These are phyloP conservation scores for Chaenodraco wilsoni DNA, from an alignment of 2,797 vertebrate species.

Conservation along the genomic window DNA sequence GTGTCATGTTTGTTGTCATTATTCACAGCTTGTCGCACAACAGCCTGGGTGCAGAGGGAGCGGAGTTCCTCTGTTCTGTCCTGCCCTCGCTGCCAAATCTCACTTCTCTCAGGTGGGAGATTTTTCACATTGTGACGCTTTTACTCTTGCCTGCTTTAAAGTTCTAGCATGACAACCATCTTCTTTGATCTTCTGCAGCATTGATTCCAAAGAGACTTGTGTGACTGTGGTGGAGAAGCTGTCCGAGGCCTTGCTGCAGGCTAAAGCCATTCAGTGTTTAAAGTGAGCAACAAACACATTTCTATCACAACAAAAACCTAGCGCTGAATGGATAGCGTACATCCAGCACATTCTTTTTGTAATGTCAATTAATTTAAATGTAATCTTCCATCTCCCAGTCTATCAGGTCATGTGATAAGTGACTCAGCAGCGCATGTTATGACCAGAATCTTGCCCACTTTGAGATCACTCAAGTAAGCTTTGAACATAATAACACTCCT, in stretches of 20 bases:
- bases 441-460: slow-evolving; percentile 47
- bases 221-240: slow-evolving; percentile 37
- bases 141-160: neutral
- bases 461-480: slow-evolving; percentile 82
- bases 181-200: slow-evolving; percentile 27
- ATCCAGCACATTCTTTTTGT: neutral
- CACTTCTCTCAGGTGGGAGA: slow-evolving; percentile 82
- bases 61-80: slow-evolving; percentile 71
- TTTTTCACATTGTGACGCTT: neutral
- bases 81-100: slow-evolving; percentile 80
- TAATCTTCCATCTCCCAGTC: slow-evolving; percentile 67
- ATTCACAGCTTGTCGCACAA: slow-evolving; percentile 83
- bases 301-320: neutral
- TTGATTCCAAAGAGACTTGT: slow-evolving; percentile 52
- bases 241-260: slow-evolving; percentile 39
- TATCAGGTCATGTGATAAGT: slow-evolving; percentile 79
- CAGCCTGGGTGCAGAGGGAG: slow-evolving; percentile 73
- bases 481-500: neutral
- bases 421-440: slow-evolving; percentile 66
- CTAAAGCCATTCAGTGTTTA: slow-evolving; percentile 38
- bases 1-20: slow-evolving; percentile 31
- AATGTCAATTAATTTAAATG: neutral
- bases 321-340: neutral
- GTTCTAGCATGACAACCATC: neutral
- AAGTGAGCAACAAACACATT: slow-evolving; percentile 48